Percentiles rank a stretch among this genome's conserved stretches.
Conservation (phyloP, 2,888 invertebrate genomes). For the Rhagium mordax region DNA sequence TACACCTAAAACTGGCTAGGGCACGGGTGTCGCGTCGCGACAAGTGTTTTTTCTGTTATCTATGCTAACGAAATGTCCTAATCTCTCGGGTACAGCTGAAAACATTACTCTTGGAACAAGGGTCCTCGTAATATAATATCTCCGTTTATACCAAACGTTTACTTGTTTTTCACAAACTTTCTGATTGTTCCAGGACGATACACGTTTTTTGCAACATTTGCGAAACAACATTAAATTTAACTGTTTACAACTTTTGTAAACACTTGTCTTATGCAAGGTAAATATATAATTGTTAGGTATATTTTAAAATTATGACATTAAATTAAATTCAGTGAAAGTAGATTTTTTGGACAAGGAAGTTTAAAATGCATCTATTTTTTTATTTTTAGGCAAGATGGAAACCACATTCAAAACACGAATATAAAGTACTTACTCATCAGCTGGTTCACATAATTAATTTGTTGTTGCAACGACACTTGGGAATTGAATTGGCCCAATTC, state of each 20-base stretch:
- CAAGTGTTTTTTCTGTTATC: conserved; percentile 69
- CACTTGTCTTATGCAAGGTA: neutral
- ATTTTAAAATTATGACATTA: too few species aligned
- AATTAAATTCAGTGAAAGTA: too few species aligned
- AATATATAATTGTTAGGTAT: too few species aligned
- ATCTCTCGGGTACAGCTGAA: conserved; percentile 64
- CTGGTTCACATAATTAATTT: too few species aligned
- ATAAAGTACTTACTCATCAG: too few species aligned
- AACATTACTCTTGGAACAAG: conserved; percentile 58
- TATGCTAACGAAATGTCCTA: conserved; percentile 66
- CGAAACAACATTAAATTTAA: conserved; percentile 2
- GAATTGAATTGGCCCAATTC: too few species aligned
- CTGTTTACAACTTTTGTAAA: neutral
- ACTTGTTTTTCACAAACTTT: conserved; percentile 46
- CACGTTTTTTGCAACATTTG: neutral
- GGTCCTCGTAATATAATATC: conserved; percentile 57
- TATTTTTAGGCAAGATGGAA: too few species aligned
- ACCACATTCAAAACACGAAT: too few species aligned
- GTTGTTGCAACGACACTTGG: too few species aligned
- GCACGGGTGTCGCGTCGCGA: conserved; percentile 66
- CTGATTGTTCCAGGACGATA: conserved; percentile 30
- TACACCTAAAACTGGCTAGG: conserved; percentile 65
- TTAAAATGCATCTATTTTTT: too few species aligned
- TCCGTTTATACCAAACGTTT: conserved; percentile 50
- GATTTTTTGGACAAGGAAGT: too few species aligned